Base-by-base conservation (phyloP, 1,140 invertebrate species). In the Drosophila persimilis region DNA sequence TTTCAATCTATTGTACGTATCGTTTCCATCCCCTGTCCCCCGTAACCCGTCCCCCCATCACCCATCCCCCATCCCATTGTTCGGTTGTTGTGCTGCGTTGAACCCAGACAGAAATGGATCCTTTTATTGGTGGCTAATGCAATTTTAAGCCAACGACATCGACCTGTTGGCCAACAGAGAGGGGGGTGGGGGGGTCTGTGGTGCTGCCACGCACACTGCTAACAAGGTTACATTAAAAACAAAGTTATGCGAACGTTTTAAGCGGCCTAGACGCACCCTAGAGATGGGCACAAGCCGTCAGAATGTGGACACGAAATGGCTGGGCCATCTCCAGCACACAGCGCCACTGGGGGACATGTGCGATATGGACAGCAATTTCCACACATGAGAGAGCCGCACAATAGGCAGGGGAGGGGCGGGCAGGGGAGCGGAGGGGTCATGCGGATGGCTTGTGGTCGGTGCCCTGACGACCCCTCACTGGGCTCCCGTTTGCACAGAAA, bases 221-320 rank as follows among this genome's bases (percentile, higher is more conserved):
- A 67, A 67, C 64, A 67, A 67, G 64, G 64, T 67, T 67, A 55
- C 64, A 67, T 67, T 67, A 69, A 67, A 69, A 69, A 69, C 65
- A 69, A 67, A 69, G 50, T 69, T 69, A 69, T 46, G 65, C 62
- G 41, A 63, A 54, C 62, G 51, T 50, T 46, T 67, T 69, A 43
- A 35, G 48, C 65, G 63, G 44, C 63, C 39, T 26, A 51, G 65
- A 67, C 65, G 24, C 39, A 31, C 26, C 22, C 55, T 35, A 35
- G 31, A 35, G 31, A n/a, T 41, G 17, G 39, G 29, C 26, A 52
- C 26, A 46, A 22, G 15, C 13, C 2, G 35, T 13, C 35, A 13
- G 11, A 11, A 39, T 39, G 35, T 4, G 9, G 3, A 9, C 35
- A 39, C 35, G 35, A 39, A 24, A 13, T 45, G 41, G 41, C 35